Conservation (phyloP, 2,113 vertebrate genomes). For the Xenopus laevis region DNA sequence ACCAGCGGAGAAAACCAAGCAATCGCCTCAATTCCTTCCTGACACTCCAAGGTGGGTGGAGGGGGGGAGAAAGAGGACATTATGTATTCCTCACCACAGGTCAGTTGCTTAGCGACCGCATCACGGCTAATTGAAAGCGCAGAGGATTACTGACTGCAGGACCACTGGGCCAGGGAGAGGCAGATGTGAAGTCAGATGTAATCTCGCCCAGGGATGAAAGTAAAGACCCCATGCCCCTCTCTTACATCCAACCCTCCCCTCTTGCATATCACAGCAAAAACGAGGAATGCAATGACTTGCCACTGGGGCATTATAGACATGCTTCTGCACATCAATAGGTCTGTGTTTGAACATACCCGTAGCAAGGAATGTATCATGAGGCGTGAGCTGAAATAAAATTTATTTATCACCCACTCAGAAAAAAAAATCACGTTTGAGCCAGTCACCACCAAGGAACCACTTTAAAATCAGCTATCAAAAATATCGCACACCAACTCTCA, state of each 20-base stretch:
- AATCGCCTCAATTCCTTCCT: slow-evolving; percentile 33
- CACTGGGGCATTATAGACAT: slow-evolving; percentile 38
- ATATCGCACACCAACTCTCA: neutral
- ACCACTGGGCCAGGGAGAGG: slow-evolving; percentile 44
- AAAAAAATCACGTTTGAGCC: neutral
- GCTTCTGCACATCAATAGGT: slow-evolving; percentile 40
- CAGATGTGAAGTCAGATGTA: slow-evolving; percentile 47
- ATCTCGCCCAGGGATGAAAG: slow-evolving; percentile 41
- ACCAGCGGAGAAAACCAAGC: slow-evolving; percentile 28
- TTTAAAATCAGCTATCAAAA: neutral
- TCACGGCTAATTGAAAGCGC: slow-evolving; percentile 45
- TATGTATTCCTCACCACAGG: slow-evolving; percentile 46
- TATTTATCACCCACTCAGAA: neutral
- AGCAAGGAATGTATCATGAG: slow-evolving; percentile 14
- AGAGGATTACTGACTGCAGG: slow-evolving; percentile 46
- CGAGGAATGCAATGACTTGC: slow-evolving; percentile 32
- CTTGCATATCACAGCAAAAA: slow-evolving; percentile 25
- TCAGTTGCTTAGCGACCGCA: slow-evolving; percentile 46
- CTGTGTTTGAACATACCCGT: slow-evolving; percentile 7
- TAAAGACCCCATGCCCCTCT: slow-evolving; percentile 41
- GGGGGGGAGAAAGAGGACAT: slow-evolving; percentile 38
- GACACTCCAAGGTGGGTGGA: slow-evolving; percentile 41
- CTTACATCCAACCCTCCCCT: slow-evolving; percentile 31
- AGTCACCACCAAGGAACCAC: neutral
- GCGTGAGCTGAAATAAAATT: neutral